Evolutionary conservation across 2,113 vertebrate genomes (phyloP).

Genomic region (Stictonetta naevosa): DNA sequence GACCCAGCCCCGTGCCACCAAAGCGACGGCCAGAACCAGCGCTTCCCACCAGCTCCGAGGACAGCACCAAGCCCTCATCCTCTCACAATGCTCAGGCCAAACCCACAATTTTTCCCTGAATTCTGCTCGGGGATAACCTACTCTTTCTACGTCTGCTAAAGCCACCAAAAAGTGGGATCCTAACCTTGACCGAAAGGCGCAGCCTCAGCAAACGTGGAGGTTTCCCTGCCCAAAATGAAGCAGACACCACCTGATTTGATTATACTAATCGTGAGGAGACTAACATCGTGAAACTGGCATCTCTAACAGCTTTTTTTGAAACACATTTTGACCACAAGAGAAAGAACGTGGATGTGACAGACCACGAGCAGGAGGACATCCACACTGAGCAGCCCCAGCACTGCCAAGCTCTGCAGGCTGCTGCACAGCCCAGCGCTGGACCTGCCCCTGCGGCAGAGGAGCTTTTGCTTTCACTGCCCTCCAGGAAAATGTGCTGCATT

Average conservation of each 20-base stretch:
- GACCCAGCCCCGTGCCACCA: no score
- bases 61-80: not conserved
- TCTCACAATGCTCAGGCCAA: not conserved
- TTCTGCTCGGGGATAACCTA: not conserved
- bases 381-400: not conserved
- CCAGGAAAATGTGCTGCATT: not conserved
- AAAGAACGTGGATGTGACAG: not conserved
- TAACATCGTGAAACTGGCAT: not conserved
- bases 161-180: not conserved
- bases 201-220: constrained; percentile 19
- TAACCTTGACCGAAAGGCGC: not conserved
- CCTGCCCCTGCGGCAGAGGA: not conserved
- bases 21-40: no score
- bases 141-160: not conserved
- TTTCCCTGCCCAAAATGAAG: constrained; percentile 36
- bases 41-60: no score
- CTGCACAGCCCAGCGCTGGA: not conserved
- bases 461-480: not conserved
- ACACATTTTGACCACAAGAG: not conserved
- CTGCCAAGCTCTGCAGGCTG: not conserved
- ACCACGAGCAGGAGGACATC: not conserved
- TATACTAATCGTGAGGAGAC: constrained; percentile 9
- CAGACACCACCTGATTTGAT: constrained; percentile 23
- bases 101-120: not conserved
- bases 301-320: not conserved